Percentiles rank a stretch among this genome's conserved stretches.
Evolutionary conservation across 2,888 invertebrate species (phyloP).

Genomic region (Coremacera marginata): DNA sequence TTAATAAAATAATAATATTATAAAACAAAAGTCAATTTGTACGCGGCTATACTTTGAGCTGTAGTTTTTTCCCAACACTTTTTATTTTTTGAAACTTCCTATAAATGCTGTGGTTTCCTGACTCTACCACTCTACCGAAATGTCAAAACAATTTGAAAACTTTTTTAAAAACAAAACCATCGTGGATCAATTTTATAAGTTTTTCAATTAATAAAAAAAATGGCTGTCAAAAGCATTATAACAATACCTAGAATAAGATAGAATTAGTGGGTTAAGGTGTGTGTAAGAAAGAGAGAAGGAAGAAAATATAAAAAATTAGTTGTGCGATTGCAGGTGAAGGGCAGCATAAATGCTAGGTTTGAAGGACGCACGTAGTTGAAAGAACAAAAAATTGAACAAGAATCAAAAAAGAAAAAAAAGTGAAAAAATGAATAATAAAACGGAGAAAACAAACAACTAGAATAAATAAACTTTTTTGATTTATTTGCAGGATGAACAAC

Average conservation of each 20-base stretch:
- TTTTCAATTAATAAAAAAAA: constrained; percentile 43
- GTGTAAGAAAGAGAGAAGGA: no score
- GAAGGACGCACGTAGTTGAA: constrained; percentile 30
- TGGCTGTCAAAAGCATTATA: constrained; percentile 8
- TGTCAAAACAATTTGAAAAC: neutral
- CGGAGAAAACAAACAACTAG: neutral
- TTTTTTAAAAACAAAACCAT: neutral
- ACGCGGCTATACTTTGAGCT: no score
- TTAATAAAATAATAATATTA: no score
- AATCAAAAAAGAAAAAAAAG: neutral
- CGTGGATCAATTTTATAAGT: constrained; percentile 15
- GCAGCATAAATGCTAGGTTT: constrained; percentile 38
- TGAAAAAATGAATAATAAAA: neutral
- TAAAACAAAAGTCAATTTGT: no score
- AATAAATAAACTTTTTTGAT: constrained; percentile 1
- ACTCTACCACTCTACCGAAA: no score
- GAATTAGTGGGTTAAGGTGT: no score
- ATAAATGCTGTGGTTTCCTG: no score
- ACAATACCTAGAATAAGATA: no score
- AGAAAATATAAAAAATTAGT: no score
- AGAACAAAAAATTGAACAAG: constrained; percentile 9
- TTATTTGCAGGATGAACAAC: constrained; percentile 34
- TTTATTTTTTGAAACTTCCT: no score
- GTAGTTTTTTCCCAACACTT: no score
- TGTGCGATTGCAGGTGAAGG: neutral